Evolutionary conservation across 2,113 vertebrate species (phyloP).

Genomic region (Melierax canorus): DNA sequence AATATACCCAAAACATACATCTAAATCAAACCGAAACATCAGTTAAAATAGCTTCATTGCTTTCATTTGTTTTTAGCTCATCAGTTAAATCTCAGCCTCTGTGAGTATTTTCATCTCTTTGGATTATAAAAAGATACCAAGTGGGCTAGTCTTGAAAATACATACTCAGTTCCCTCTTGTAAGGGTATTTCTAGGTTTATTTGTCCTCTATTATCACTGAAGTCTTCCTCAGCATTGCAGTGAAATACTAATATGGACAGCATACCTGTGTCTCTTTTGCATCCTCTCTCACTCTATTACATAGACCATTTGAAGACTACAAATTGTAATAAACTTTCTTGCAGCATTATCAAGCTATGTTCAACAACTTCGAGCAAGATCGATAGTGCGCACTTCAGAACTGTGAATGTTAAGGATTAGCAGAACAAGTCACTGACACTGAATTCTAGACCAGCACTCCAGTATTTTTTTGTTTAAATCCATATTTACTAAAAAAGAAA

Average conservation of each 20-base stretch:
- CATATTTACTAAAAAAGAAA: background rate
- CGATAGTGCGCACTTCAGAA: background rate
- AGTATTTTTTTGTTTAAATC: background rate
- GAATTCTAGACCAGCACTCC: background rate
- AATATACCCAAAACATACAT: background rate
- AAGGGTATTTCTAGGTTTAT: background rate
- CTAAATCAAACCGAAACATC: background rate
- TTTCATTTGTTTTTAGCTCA: background rate
- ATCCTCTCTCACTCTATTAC: background rate
- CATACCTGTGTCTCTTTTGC: background rate
- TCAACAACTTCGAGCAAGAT: background rate
- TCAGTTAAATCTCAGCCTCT: background rate
- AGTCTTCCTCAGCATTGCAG: background rate
- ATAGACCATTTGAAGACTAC: background rate
- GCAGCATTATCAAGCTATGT: background rate
- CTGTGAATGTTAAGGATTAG: background rate
- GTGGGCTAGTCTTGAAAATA: background rate
- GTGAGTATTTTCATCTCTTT: background rate
- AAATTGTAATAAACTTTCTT: background rate
- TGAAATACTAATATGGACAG: background rate
- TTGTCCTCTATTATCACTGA: background rate
- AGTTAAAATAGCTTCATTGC: background rate
- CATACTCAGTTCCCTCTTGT: background rate
- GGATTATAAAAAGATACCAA: background rate
- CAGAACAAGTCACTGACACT: background rate